Evolutionary conservation across 2,888 invertebrate genomes (phyloP), one percentile per base, ranked within the genome.

Genomic region (Holacanthella duospinosa): DNA sequence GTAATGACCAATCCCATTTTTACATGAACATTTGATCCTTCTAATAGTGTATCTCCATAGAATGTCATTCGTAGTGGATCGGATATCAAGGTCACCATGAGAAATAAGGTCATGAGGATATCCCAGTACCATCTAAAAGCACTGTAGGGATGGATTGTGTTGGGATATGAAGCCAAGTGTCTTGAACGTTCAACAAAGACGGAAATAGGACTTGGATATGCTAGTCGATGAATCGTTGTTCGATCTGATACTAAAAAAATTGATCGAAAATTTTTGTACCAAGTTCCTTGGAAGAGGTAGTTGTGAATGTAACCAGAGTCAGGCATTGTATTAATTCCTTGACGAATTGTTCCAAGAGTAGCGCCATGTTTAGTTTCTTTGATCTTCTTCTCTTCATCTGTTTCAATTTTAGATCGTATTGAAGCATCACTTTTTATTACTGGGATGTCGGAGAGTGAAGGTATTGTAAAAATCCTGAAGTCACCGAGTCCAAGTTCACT

Each of bases 61-160:
- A 60, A 53, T 27, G 53, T 53, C 60, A 60, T 60, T 4, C 29
- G 29, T 12, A 60, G 27, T 16, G 60, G 60, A 21, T 54, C 53
- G 2, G 24, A 4, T 28, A 54, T n/a, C 16, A 60, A 29, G n/a
- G 53, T 53, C 6, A 24, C n/a, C 25, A 60, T n/a, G 29, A 54
- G 29, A 48, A 29, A 26, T 2, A 55, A 9, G 4, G 29, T 54
- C 24, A 60, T 28, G 2, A 54, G 6, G 60, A 60, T 29, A 21
- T 60, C 60, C 60, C 60, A 60, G 60, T 53, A 48, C 53, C 29
- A 60, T 21, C 60, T 21, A 29, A 29, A 54, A 27, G 19, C 19
- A 27, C 60, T 60, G 48, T 60, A 64, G 9, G 64, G 64, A 48
- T 64, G 64, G 27, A 64, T 64, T 19, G 57, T 64, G 55, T 55